Evolutionary conservation across 2,797 vertebrate species (phyloP).

Genomic region (Microctenopoma steveboyesi): DNA sequence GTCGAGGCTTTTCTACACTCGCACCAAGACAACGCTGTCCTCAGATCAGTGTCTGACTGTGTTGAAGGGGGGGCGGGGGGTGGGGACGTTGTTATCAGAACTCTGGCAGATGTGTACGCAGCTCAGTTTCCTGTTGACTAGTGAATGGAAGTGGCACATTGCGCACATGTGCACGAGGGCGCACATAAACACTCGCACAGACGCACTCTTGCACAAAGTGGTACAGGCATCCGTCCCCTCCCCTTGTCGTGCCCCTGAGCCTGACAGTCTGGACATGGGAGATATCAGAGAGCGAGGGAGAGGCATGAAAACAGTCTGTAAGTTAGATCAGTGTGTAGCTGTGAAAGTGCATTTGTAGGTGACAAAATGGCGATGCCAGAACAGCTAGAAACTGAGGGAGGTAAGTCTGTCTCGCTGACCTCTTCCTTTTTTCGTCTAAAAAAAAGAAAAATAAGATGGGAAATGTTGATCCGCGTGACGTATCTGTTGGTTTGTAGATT

Average conservation of each 20-base stretch:
- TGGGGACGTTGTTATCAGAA: slow-evolving; percentile 77
- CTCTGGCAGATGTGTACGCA: slow-evolving; percentile 69
- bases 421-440: slow-evolving; percentile 44
- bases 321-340: slow-evolving; percentile 63
- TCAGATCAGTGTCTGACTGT: slow-evolving; percentile 49
- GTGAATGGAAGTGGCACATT: slow-evolving; percentile 69
- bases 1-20: slow-evolving; percentile 14
- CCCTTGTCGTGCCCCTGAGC: slow-evolving; percentile 69
- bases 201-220: slow-evolving; percentile 13
- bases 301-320: slow-evolving; percentile 65
- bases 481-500: slow-evolving; percentile 2
- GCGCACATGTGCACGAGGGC: slow-evolving; percentile 34
- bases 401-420: slow-evolving; percentile 61
- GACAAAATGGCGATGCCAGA: slow-evolving; percentile 78
- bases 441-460: slow-evolving; percentile 5
- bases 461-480: neutral
- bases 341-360: slow-evolving; percentile 65
- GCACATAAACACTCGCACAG: slow-evolving; percentile 13
- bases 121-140: slow-evolving; percentile 79
- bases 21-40: slow-evolving; percentile 28
- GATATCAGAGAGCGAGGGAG: slow-evolving; percentile 73
- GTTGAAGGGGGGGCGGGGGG: slow-evolving; percentile 59
- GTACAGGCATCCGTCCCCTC: slow-evolving; percentile 27
- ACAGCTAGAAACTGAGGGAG: slow-evolving; percentile 71
- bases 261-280: slow-evolving; percentile 77